A percentile compares a stretch with the other conserved stretches of the same genome.
Conservation (phyloP, 1,140 invertebrate genomes). For the Dendrolimus kikuchii region DNA sequence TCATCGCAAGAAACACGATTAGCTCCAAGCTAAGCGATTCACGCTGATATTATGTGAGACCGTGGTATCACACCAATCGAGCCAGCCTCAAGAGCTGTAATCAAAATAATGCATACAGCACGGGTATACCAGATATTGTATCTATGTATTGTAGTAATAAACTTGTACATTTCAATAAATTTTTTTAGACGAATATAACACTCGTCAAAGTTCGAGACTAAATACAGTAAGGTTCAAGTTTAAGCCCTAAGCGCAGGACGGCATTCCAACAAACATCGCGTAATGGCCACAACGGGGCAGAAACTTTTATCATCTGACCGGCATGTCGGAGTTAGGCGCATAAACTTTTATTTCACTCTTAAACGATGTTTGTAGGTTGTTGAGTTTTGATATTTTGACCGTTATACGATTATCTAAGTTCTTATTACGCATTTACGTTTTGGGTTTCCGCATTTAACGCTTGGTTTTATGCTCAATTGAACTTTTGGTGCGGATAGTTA, state of each 20-base stretch:
- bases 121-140: too few species aligned
- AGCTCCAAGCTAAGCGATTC: too few species aligned
- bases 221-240: slow-evolving; percentile 1
- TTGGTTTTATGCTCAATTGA: too few species aligned
- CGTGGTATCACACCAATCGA: too few species aligned
- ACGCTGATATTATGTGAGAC: too few species aligned
- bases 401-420: background rate
- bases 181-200: background rate
- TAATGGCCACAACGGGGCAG: slow-evolving; percentile 26
- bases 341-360: slow-evolving; percentile 28
- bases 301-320: slow-evolving; percentile 37
- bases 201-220: background rate
- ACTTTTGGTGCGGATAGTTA: too few species aligned
- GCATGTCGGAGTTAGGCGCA: slow-evolving; percentile 18
- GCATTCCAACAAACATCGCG: slow-evolving; percentile 23
- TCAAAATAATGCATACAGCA: too few species aligned
- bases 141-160: slow-evolving; percentile 9
- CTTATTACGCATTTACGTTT: too few species aligned
- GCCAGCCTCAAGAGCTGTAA: too few species aligned
- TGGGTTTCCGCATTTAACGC: too few species aligned
- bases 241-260: slow-evolving; percentile 9
- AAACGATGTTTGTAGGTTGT: slow-evolving; percentile 10
- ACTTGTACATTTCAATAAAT: slow-evolving; percentile 8
- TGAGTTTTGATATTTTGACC: background rate
- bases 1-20: too few species aligned